Evolutionary conservation across 1,140 invertebrate species (phyloP), one percentile per base, ranked within the genome.

Genomic region (Phthorimaea operculella): DNA sequence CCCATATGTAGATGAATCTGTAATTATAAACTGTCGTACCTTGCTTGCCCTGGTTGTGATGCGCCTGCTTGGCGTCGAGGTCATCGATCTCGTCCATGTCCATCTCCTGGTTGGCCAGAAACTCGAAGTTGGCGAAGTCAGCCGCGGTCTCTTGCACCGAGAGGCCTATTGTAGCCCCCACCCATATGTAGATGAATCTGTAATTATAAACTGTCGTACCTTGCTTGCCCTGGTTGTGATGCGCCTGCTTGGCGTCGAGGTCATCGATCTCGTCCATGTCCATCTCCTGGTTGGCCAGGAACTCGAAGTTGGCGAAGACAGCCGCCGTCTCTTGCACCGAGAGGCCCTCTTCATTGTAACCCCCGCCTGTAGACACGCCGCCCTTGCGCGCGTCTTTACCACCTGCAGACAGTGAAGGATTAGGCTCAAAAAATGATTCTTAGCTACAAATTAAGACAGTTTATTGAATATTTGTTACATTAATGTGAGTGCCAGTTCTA

Each of bases 51-150:
- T 72, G 33, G 54, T 68, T 57, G 55, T 83, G 79, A 59, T 80
- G 82, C n/a, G 75, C 61, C 64, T 83, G 81, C 63, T 82, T 85
- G 39, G 79, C 74, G 57, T 86, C 83, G 54, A 92, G 82, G 65
- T 94, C 93, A 71, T 94, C 92, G 56, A 89, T 90, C 65, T 94
- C 93, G 70, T 96, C 94, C 79, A 96, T 95, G 67, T 96, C 94
- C 89, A 95, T 94, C 72, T 97, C 94, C 74, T 94, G 94, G 76
- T 92, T 94, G 64, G 92, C 90, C 47, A 98, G 89, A 87, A 98
- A 98, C 83, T 98, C 96, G 86, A 98, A 97, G 84, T 96, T 98
- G 28, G 95, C 96, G 89, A 98, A 94, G 42, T 98, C 96, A 39
- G 96, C 95, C 48, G 93, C 94, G 86, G 80, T 83, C 59, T 85